Percentiles rank a stretch among this genome's conserved stretches.
Evolutionary conservation across 2,113 vertebrate species (phyloP).

Genomic region (Taxidea taxus): DNA sequence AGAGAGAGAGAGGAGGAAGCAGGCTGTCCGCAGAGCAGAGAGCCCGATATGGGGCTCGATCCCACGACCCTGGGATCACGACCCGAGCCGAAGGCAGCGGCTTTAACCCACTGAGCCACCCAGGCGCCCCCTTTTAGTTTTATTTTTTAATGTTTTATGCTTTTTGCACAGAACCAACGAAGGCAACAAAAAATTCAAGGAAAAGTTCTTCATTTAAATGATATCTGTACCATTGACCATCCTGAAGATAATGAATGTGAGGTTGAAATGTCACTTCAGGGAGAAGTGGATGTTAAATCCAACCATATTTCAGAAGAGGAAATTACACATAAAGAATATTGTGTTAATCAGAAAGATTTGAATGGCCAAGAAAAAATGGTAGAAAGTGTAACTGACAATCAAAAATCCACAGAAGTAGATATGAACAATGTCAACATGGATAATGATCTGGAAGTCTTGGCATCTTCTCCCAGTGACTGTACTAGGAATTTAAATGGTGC

Average conservation of each 20-base stretch:
- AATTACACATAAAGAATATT: slow-evolving; percentile 46
- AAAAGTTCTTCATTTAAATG: slow-evolving; percentile 81
- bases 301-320: slow-evolving; percentile 65
- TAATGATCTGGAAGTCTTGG: neutral
- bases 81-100: no score
- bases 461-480: neutral
- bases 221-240: slow-evolving; percentile 48
- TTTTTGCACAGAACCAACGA: slow-evolving; percentile 87
- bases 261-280: slow-evolving; percentile 58
- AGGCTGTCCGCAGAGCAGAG: no score
- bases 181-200: slow-evolving; percentile 90
- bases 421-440: neutral
- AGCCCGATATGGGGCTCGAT: no score
- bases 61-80: no score
- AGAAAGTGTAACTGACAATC: slow-evolving; percentile 61
- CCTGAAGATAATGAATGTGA: slow-evolving; percentile 52
- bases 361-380: slow-evolving; percentile 44
- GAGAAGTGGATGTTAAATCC: slow-evolving; percentile 67
- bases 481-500: slow-evolving; percentile 67
- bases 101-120: no score
- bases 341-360: slow-evolving; percentile 59
- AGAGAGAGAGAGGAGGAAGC: no score
- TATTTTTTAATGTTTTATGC: neutral
- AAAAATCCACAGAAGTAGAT: slow-evolving; percentile 20
- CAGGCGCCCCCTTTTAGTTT: neutral